Evolutionary conservation across 2,797 vertebrate species (phyloP), one percentile per base, ranked within the genome.

Genomic region (Pampus argenteus): DNA sequence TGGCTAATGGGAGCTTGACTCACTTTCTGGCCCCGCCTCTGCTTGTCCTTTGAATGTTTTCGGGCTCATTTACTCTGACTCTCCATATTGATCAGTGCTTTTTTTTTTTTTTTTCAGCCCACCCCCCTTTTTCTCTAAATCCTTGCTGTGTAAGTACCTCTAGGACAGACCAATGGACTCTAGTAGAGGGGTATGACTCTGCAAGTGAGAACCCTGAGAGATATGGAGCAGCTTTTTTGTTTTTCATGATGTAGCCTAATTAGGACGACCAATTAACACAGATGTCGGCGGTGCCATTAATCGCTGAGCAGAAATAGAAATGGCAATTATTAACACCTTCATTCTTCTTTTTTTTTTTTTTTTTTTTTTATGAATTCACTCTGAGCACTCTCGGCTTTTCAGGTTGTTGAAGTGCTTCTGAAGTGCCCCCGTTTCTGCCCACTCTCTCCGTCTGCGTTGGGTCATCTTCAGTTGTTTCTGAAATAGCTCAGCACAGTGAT

Each of bases 191-290:
- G 49, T 36, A n/a, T 56, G 68, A 67, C 59, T 48, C 23, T 69
- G 64, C 48, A 56, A 68, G 69, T 36, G 31, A 47, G 60, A 60
- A 51, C 25, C 36, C 23, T 4, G 44, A 66, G 31, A 51, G 18
- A 61, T 52, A 61, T 25, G 5, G 6, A 38, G 59, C 56, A 61
- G 60, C 25, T 65, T 84, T 84, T 66, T 78, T 80, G 26, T 82
- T 83, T 81, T 81, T 73, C 48, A 42, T 54, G 50, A 63, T 85
- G 45, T 86, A n/a, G n/a, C n/a, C n/a, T n/a, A 91, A 92, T 89
- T 88, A 86, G 91, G 84, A 60, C 81, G 72, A 54, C 73, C 85
- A 91, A 86, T 90, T 89, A 83, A 80, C 84, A 84, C 79, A 82
- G 60, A 81, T 82, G 83, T 86, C 71, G 48, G 75, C 34, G 20